A percentile compares a stretch with the other conserved stretches of the same genome.
Evolutionary conservation across 2,113 vertebrate species (phyloP).

Genomic region (Caranx melampygus): DNA sequence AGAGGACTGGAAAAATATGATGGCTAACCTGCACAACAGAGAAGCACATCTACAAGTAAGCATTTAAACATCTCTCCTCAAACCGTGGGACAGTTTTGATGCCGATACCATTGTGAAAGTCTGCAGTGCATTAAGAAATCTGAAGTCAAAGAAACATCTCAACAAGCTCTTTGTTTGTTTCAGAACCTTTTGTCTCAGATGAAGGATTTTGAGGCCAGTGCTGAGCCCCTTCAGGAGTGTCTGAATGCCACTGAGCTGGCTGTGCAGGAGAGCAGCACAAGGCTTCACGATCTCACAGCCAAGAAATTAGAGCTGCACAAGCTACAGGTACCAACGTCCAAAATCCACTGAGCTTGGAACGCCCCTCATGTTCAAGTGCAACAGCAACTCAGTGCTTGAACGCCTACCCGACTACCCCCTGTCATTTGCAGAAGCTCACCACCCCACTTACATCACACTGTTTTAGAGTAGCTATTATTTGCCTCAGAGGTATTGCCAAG

Average conservation of each 20-base stretch:
- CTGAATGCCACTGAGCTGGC: conserved; percentile 87
- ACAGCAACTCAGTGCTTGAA: conserved; percentile 3
- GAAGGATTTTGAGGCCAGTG: conserved; percentile 93
- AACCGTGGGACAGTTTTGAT: not conserved
- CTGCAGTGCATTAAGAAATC: not conserved
- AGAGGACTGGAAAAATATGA: conserved; percentile 94
- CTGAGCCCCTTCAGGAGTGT: conserved; percentile 92
- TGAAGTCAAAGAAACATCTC: not conserved
- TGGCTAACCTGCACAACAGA: conserved; percentile 91
- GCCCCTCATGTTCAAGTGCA: conserved; percentile 9
- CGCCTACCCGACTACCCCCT: not conserved
- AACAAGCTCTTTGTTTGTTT: conserved; percentile 4
- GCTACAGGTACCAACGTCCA: conserved; percentile 87
- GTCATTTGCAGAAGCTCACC: conserved; percentile 33
- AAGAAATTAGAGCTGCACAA: conserved; percentile 93
- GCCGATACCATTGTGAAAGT: not conserved
- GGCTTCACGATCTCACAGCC: conserved; percentile 91
- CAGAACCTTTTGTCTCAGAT: conserved; percentile 94
- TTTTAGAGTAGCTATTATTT: conserved; percentile 5
- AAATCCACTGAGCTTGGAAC: not conserved
- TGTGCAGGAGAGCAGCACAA: conserved; percentile 89
- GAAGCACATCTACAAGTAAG: conserved; percentile 90
- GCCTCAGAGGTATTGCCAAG: not conserved
- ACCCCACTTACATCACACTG: conserved; percentile 9
- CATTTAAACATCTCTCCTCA: not conserved